phyloP scores from a whole-genome alignment of 2,113 vertebrate species.

The Halcyon malimbica region DNA sequence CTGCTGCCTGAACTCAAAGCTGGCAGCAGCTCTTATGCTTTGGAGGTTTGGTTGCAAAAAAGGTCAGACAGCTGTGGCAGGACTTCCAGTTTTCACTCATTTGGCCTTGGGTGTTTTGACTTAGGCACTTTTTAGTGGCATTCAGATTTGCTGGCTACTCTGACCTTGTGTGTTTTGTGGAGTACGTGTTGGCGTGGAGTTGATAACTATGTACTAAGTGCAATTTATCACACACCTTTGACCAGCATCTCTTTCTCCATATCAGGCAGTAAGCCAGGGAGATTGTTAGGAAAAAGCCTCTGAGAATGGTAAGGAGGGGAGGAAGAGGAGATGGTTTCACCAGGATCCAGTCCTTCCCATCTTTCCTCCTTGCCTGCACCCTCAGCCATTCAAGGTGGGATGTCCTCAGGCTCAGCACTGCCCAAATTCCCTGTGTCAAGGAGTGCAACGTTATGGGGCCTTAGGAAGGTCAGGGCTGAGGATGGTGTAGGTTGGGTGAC shows the following conservation, averaged over 20 bases:
- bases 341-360: neutral
- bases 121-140: fast-evolving
- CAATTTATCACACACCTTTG: constrained; percentile 5
- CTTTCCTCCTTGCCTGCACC: neutral
- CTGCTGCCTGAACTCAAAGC: neutral
- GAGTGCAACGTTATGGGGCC: neutral
- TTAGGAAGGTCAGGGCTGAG: neutral
- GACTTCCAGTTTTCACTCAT: neutral
- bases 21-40: neutral
- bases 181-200: neutral
- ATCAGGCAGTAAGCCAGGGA: neutral
- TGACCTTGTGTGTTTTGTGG: neutral
- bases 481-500: neutral
- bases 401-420: neutral
- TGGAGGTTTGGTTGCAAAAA: neutral
- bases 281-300: neutral
- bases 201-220: neutral
- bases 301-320: neutral
- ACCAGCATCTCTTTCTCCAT: neutral
- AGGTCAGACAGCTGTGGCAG: neutral
- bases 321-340: neutral
- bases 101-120: neutral
- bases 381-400: neutral
- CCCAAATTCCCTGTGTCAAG: neutral
- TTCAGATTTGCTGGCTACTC: neutral